Evolutionary conservation across 23 tunicate species (phyloP), one percentile per base, ranked within the genome.

Genomic region (Trididemnum miniatum): DNA sequence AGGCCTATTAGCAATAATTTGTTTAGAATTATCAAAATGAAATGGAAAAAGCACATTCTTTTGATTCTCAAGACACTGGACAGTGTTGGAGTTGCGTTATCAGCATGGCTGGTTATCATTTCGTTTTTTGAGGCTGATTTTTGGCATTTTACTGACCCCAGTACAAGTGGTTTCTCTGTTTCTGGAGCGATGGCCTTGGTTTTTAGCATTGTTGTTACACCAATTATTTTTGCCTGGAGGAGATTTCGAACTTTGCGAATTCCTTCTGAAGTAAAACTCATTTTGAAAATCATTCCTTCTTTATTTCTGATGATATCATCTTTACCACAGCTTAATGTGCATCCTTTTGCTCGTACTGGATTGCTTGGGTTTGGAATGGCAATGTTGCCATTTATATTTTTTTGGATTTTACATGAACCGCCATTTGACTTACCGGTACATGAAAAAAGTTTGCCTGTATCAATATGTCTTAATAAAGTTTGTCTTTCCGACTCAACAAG

Each of bases 111-210:
- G 25, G 67, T 77, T 29, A 18, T 52, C 39, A 29, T 20, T 7
- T 77, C 95, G 3, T 89, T 89, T 33, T 44, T 71, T 40, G 84
- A 89, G 40, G 95, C 95, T 28, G 78, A 81, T 2, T 83, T 71
- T 83, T 89, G 95, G 95, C 95, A 89, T 54, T 77, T 75, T 51
- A 84, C 88, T 7, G 95, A 89, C 30, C 95, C 95, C 0, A 22
- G n/a, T 4, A 89, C 77, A 0, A 72, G 59, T 1, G 95, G 88
- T 0, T 25, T 89, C 18, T 65, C 79, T 31, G 26, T 71, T 52
- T 50, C 72, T 63, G 95, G 87, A n/a, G 31, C 82, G 1, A 65
- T 65, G 18, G 35, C 40, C 23, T 64, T 83, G 31, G 15, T 89
- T 4, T n/a, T 27, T 27, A 20, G 72, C 23, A 0, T 83, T 4